These are phyloP conservation scores for Rapana venosa DNA, from an alignment of 2,888 invertebrate species.

Conservation along the genomic window DNA sequence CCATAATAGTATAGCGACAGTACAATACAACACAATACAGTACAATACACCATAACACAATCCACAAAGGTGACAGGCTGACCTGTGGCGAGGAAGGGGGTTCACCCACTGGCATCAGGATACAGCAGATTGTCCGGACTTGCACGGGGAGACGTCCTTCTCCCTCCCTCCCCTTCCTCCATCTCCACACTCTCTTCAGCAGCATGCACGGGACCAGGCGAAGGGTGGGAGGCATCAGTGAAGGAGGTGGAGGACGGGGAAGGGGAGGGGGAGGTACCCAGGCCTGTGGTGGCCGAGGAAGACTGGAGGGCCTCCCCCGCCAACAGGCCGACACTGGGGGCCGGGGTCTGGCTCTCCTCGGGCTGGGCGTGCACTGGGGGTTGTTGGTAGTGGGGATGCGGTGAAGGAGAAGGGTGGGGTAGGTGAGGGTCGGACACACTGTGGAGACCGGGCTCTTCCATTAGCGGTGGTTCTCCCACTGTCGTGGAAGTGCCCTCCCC, in stretches of 20 bases:
- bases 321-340: conserved; percentile 41
- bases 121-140: conserved; percentile 44
- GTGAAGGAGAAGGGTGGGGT: conserved; percentile 45
- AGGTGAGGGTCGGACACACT: conserved; percentile 55
- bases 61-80: background rate
- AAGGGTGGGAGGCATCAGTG: background rate
- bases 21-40: too few relatives aligned
- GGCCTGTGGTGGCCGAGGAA: conserved; percentile 43
- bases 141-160: conserved; percentile 23
- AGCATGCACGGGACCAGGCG: background rate
- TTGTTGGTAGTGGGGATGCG: background rate
- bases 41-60: too few relatives aligned
- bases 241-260: background rate
- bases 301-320: conserved; percentile 45
- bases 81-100: background rate
- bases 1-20: too few relatives aligned
- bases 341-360: background rate
- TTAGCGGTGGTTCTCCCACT: conserved; percentile 58
- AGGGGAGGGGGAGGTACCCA: background rate
- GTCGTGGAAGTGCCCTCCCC: conserved; percentile 54
- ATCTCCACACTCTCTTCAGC: background rate
- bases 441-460: conserved; percentile 52
- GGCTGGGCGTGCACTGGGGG: background rate
- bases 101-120: conserved; percentile 49
- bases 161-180: background rate